Evolutionary conservation across 1,140 invertebrate species (phyloP).

Genomic region (Plodia interpunctella): DNA sequence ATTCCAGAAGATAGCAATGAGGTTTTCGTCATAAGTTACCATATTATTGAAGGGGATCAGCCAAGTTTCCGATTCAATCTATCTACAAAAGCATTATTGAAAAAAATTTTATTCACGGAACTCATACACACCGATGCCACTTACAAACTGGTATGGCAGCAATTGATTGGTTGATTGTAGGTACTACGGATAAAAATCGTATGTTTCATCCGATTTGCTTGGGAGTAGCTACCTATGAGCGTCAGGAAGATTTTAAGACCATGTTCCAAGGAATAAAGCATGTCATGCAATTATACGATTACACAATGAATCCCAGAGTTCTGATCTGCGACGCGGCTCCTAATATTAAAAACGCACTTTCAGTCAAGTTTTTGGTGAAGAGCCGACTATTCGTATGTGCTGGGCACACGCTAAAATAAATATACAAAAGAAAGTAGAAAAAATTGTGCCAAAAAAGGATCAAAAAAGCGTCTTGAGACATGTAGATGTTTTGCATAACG

Average conservation of each 20-base stretch:
- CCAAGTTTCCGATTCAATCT: slow-evolving; percentile 21
- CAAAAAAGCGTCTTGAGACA: too few species aligned
- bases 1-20: slow-evolving; percentile 21
- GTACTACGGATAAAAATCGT: background rate
- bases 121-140: slow-evolving; percentile 30
- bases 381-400: background rate
- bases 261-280: too few species aligned
- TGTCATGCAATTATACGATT: too few species aligned
- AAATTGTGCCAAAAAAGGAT: too few species aligned
- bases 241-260: background rate
- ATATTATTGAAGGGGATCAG: slow-evolving; percentile 14
- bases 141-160: slow-evolving; percentile 35
- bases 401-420: slow-evolving; percentile 14
- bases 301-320: slow-evolving; percentile 14
- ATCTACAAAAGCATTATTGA: slow-evolving; percentile 23
- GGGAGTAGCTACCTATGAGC: background rate
- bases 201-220: background rate
- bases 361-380: background rate
- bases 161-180: slow-evolving; percentile 15
- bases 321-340: slow-evolving; percentile 15
- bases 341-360: slow-evolving; percentile 11
- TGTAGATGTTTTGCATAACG: slow-evolving; percentile 13
- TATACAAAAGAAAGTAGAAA: slow-evolving; percentile 19
- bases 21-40: slow-evolving; percentile 21
- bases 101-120: slow-evolving; percentile 2